These are phyloP conservation scores for Zosterops borbonicus DNA, from an alignment of 2,113 vertebrate species.

Conservation along the genomic window DNA sequence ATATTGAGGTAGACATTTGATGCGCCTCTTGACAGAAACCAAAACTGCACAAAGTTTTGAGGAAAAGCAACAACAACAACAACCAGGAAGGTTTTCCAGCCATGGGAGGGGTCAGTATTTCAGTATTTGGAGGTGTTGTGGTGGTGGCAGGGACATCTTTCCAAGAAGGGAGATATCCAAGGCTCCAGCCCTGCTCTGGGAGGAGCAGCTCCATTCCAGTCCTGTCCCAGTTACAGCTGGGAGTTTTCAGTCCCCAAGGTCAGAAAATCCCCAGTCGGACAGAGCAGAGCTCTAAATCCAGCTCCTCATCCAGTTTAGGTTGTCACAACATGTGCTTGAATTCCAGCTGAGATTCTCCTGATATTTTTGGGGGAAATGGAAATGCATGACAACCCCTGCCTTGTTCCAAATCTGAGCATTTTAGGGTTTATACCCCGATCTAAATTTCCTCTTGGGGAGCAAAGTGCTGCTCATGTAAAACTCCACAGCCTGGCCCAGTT, in stretches of 20 bases:
- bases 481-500: neutral
- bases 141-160: neutral
- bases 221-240: neutral
- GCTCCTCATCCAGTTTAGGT: neutral
- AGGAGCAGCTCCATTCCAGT: neutral
- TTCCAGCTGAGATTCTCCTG: neutral
- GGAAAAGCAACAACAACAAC: neutral
- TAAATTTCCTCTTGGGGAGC: neutral
- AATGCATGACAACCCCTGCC: neutral
- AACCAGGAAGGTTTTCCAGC: neutral
- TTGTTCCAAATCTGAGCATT: neutral
- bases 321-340: neutral
- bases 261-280: neutral
- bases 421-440: neutral
- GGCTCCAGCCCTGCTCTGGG: neutral
- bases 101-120: neutral
- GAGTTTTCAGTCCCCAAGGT: neutral
- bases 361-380: neutral
- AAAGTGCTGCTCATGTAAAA: neutral
- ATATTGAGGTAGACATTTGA: neutral
- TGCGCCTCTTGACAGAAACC: neutral
- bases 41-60: neutral
- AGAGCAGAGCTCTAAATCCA: neutral
- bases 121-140: neutral
- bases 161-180: neutral